phyloP scores from a whole-genome alignment of 2,113 vertebrate species.

The Antechinus stuartii region DNA sequence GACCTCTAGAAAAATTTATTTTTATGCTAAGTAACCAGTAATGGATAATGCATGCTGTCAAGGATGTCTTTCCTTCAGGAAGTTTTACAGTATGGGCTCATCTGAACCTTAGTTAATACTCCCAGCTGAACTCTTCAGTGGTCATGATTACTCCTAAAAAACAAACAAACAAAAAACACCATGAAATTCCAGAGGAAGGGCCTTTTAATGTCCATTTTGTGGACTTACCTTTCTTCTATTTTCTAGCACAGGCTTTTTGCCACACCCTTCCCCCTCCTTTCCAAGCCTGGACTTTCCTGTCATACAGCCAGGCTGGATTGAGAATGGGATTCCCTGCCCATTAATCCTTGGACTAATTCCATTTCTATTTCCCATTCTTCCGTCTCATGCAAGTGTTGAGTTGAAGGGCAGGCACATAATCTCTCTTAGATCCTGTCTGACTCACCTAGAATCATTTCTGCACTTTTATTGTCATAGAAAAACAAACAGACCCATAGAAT shows the following conservation, averaged over 20 bases:
- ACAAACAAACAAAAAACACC: not conserved
- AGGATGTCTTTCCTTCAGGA: not conserved
- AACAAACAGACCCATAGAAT: too few species aligned
- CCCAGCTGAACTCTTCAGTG: not conserved
- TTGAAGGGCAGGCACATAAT: not conserved
- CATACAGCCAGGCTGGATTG: constrained; percentile 38
- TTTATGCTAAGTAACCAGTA: constrained; percentile 7
- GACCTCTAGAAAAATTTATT: not conserved
- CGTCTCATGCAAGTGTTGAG: constrained; percentile 26
- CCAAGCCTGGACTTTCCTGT: not conserved
- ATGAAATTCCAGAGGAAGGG: not conserved
- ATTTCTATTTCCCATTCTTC: constrained; percentile 63
- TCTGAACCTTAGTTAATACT: not conserved
- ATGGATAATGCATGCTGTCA: not conserved
- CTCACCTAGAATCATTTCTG: not conserved
- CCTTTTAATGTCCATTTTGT: not conserved
- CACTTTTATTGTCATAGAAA: not conserved
- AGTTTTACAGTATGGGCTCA: not conserved
- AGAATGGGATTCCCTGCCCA: constrained; percentile 66
- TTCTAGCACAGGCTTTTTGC: not conserved
- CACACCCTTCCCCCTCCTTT: constrained; percentile 40
- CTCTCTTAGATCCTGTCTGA: constrained; percentile 31
- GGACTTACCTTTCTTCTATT: not conserved
- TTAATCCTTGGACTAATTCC: constrained; percentile 47
- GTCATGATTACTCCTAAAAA: not conserved